A percentile compares a stretch with the other conserved stretches of the same genome.
Evolutionary conservation across 1,140 invertebrate genomes (phyloP).

Genomic region (Chionoecetes opilio): DNA sequence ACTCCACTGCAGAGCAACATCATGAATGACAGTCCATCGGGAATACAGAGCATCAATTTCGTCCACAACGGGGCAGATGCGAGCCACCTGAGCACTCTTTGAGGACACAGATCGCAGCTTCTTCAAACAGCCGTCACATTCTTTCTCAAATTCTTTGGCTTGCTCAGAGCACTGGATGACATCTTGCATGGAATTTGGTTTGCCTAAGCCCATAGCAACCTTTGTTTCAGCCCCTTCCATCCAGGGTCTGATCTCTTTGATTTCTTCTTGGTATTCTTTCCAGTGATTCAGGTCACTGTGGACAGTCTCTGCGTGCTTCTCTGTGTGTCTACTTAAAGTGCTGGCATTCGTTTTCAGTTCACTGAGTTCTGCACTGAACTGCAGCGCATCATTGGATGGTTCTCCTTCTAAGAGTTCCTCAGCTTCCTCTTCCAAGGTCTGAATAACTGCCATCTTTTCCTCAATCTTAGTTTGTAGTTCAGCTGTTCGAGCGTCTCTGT

Average conservation of each 20-base stretch:
- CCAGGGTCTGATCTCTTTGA: slow-evolving; percentile 93
- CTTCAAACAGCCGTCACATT: slow-evolving; percentile 88
- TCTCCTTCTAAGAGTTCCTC: slow-evolving; percentile 87
- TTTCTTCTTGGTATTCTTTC: slow-evolving; percentile 90
- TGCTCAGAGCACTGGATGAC: slow-evolving; percentile 90
- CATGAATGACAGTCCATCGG: slow-evolving; percentile 90
- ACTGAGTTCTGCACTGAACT: slow-evolving; percentile 88
- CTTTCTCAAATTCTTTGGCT: slow-evolving; percentile 88
- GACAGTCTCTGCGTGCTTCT: slow-evolving; percentile 89
- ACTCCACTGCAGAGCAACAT: slow-evolving; percentile 89
- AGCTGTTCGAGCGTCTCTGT: slow-evolving; percentile 84
- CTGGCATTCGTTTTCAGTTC: slow-evolving; percentile 87
- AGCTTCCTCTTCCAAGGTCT: slow-evolving; percentile 90
- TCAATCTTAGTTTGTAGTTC: slow-evolving; percentile 82
- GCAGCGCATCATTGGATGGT: slow-evolving; percentile 86
- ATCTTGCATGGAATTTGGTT: slow-evolving; percentile 89
- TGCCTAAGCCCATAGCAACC: slow-evolving; percentile 87
- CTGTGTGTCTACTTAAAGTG: slow-evolving; percentile 88
- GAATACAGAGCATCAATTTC: slow-evolving; percentile 93
- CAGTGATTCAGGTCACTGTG: slow-evolving; percentile 91
- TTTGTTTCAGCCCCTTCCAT: slow-evolving; percentile 93
- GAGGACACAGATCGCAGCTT: slow-evolving; percentile 81
- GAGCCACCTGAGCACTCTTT: slow-evolving; percentile 89
- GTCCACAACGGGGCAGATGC: slow-evolving; percentile 89
- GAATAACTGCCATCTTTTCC: slow-evolving; percentile 89